A percentile compares a stretch with the other conserved stretches of the same genome.
These are phyloP conservation scores for Hexactinellida sp. DNA, from an alignment of 37 sponge, comb jelly and placozoan species.

Conservation along the genomic window DNA sequence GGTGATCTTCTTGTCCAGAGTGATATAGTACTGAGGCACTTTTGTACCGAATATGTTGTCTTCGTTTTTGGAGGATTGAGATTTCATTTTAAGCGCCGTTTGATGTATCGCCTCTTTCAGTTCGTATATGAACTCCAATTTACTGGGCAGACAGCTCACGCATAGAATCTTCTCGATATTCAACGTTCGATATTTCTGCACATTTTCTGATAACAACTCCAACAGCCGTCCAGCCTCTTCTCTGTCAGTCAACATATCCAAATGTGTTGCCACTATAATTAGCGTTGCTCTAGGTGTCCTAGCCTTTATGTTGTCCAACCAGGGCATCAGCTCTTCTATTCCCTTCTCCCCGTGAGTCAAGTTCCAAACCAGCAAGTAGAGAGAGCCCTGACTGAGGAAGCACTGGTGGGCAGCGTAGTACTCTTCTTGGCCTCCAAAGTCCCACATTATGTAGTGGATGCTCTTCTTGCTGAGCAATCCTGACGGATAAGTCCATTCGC, in stretches of 20 bases:
- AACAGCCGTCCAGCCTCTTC: not conserved
- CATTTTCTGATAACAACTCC: not conserved
- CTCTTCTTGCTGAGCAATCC: not conserved
- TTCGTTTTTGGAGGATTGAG: constrained; percentile 17
- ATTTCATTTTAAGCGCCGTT: constrained; percentile 41
- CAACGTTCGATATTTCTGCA: not conserved
- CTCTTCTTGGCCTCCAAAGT: constrained; percentile 69
- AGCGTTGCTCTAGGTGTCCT: constrained; percentile 41
- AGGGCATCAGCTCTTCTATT: constrained; percentile 39
- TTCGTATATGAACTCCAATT: constrained; percentile 40
- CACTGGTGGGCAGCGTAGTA: constrained; percentile 80
- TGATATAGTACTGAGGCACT: constrained; percentile 75
- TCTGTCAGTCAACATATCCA: constrained; percentile 35
- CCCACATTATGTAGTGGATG: constrained; percentile 66
- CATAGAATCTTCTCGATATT: not conserved
- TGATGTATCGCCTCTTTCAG: constrained; percentile 75
- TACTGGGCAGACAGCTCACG: constrained; percentile 26
- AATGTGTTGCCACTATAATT: constrained; percentile 56
- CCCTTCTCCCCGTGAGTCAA: constrained; percentile 40
- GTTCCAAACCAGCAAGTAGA: constrained; percentile 57
- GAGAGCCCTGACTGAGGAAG: constrained; percentile 55
- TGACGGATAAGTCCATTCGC: constrained; percentile 31
- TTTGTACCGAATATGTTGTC: constrained; percentile 56
- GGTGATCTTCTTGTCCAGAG: constrained; percentile 52
- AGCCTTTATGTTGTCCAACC: constrained; percentile 63